A percentile compares a stretch with the other conserved stretches of the same genome.
Evolutionary conservation across 1,140 invertebrate species (phyloP).

Genomic region (Drosophila paulistorum): DNA sequence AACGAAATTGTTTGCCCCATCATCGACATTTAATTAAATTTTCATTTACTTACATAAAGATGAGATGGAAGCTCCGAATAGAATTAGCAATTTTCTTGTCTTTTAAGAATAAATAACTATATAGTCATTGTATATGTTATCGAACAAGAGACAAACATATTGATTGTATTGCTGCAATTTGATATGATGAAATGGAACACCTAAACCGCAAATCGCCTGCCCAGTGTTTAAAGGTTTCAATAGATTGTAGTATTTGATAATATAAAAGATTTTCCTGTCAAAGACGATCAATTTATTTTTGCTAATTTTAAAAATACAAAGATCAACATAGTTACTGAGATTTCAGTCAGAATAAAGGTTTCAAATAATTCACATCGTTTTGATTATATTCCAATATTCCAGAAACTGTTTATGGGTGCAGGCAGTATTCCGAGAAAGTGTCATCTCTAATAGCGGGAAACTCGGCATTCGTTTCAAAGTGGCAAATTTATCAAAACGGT

Average conservation of each 20-base stretch:
- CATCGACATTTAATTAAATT: background rate
- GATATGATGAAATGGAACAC: constrained; percentile 34
- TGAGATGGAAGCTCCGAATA: constrained; percentile 2
- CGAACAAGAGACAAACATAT: background rate
- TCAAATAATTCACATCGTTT: background rate
- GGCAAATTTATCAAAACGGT: background rate
- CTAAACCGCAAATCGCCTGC: background rate
- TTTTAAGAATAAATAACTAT: constrained; percentile 28
- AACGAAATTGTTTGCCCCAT: background rate
- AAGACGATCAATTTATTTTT: too few species aligned
- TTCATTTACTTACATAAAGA: background rate
- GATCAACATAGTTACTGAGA: background rate
- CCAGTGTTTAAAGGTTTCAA: background rate
- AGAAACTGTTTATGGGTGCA: background rate
- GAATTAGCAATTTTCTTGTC: background rate
- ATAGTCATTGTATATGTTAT: constrained; percentile 50
- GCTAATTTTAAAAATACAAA: background rate
- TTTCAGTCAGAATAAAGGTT: too few species aligned
- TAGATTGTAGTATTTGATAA: background rate
- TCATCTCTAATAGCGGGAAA: constrained; percentile 57
- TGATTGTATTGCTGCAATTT: constrained; percentile 2
- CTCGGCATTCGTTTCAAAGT: constrained; percentile 42
- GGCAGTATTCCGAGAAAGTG: background rate
- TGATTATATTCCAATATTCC: background rate
- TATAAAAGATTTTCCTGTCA: background rate